Percentiles rank a stretch among this genome's conserved stretches.
phyloP scores from a whole-genome alignment of 2,113 vertebrate genomes.

The Poecilia latipinna region DNA sequence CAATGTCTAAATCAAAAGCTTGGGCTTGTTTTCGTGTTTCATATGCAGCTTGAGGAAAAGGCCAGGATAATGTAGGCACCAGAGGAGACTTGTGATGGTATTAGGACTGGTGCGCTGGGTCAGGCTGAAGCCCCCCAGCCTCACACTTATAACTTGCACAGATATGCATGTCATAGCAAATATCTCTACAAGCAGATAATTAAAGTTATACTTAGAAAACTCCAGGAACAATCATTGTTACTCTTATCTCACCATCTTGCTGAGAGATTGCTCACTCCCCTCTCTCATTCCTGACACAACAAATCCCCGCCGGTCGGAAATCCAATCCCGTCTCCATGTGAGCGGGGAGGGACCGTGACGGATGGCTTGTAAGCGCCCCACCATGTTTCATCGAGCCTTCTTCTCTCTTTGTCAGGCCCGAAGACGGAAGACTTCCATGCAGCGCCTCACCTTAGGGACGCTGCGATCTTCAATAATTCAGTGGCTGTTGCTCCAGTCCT shows the following conservation, averaged over 20 bases:
- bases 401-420: constrained; percentile 57
- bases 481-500: constrained; percentile 67
- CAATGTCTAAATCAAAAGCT: constrained; percentile 63
- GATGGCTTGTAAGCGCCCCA: constrained; percentile 69
- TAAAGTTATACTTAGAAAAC: constrained; percentile 30
- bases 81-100: constrained; percentile 52
- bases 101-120: constrained; percentile 63
- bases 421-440: constrained; percentile 71
- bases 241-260: constrained; percentile 35
- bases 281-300: constrained; percentile 32
- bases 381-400: constrained; percentile 67
- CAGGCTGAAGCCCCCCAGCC: constrained; percentile 33
- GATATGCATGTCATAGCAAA: constrained; percentile 24
- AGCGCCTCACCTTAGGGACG: constrained; percentile 59
- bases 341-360: constrained; percentile 55
- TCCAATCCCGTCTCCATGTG: constrained; percentile 62
- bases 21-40: constrained; percentile 68
- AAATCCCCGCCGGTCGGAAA: constrained; percentile 56
- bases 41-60: constrained; percentile 70
- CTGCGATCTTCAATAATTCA: constrained; percentile 73
- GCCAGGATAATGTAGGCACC: constrained; percentile 54
- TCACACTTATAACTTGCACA: constrained; percentile 55
- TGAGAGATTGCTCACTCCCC: constrained; percentile 48
- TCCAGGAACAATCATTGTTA: constrained; percentile 38
- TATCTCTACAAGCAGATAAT: neutral